Conservation (phyloP, 2,113 vertebrate genomes). For the Scophthalmus maximus region DNA sequence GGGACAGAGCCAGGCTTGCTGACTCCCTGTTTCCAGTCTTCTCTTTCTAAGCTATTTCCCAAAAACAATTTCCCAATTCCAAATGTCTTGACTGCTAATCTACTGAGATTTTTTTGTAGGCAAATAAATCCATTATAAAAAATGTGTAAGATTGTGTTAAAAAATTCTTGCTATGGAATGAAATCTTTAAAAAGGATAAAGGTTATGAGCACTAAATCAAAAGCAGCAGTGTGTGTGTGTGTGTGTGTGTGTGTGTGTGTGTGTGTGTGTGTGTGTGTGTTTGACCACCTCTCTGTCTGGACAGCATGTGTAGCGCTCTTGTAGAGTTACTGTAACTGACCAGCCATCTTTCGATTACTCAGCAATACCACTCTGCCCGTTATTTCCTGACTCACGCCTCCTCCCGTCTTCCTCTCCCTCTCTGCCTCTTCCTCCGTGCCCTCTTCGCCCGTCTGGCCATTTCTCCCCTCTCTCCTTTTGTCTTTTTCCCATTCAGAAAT, state of each 20-base stretch:
- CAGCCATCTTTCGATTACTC: constrained; percentile 67
- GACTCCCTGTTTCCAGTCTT: neutral
- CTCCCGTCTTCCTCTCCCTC: constrained; percentile 53
- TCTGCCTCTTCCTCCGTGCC: constrained; percentile 40
- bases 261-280: too few relatives aligned
- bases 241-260: too few relatives aligned
- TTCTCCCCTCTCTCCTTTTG: constrained; percentile 64
- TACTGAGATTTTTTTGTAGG: neutral
- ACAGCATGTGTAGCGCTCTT: constrained; percentile 68
- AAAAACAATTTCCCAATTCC: neutral
- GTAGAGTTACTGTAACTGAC: constrained; percentile 76
- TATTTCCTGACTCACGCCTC: constrained; percentile 74
- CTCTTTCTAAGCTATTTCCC: neutral
- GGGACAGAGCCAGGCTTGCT: neutral
- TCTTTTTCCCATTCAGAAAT: constrained; percentile 65
- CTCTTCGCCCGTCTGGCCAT: constrained; percentile 58
- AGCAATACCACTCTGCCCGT: constrained; percentile 66
- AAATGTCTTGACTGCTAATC: too few relatives aligned
- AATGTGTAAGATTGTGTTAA: neutral
- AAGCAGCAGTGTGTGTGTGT: too few relatives aligned
- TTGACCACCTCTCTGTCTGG: constrained; percentile 33
- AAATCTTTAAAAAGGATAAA: neutral
- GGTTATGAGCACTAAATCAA: constrained; percentile 3
- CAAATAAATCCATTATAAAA: neutral
- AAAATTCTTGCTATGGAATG: constrained; percentile 7